These are phyloP conservation scores for Sapayoa aenigma DNA, from an alignment of 2,113 vertebrate genomes.

Conservation along the genomic window DNA sequence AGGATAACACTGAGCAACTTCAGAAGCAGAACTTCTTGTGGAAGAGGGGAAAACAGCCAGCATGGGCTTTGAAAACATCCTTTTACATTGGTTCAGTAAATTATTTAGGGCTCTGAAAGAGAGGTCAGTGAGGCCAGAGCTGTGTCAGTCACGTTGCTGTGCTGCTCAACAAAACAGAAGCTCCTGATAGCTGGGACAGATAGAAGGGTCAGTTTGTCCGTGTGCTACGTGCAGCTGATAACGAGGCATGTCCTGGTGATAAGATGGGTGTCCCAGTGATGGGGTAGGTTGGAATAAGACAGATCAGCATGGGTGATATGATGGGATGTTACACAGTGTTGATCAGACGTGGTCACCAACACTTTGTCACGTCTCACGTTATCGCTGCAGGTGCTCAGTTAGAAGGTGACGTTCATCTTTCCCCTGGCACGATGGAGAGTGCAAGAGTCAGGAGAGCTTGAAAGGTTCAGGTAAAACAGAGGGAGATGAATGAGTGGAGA, in stretches of 20 bases:
- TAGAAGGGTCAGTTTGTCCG: background rate
- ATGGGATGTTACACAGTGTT: background rate
- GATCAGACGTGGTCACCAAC: background rate
- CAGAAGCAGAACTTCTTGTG: background rate
- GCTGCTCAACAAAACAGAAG: background rate
- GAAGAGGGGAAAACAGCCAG: background rate
- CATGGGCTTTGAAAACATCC: background rate
- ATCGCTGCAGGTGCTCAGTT: rapidly evolving
- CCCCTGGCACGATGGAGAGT: background rate
- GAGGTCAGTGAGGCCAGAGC: background rate
- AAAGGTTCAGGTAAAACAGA: background rate
- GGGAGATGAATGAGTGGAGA: background rate
- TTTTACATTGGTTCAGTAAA: background rate
- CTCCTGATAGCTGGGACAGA: background rate
- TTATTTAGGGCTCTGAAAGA: background rate
- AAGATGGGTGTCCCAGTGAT: background rate
- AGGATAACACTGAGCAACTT: background rate
- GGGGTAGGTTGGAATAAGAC: background rate
- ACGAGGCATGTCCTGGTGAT: background rate
- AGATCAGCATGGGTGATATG: background rate
- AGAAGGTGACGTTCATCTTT: background rate
- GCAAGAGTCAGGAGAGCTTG: background rate
- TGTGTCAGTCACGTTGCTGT: background rate
- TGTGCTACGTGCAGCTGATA: background rate
- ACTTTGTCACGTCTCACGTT: background rate